Base-by-base conservation (phyloP, 2,113 vertebrate species). In the Glaucomys volans region DNA sequence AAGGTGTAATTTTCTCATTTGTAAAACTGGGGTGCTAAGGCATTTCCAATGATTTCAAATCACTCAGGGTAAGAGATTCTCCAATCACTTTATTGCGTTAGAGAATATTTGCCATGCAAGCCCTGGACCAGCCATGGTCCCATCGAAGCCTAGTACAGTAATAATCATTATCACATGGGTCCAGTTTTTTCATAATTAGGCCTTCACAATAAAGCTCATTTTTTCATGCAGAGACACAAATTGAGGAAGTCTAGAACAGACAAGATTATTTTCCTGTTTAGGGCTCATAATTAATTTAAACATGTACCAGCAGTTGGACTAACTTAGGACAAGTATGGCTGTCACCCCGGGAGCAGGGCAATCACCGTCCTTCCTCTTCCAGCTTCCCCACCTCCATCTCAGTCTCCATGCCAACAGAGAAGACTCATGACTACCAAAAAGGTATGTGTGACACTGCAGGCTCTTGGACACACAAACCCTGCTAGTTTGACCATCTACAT, bases 351-450 rank as follows among this genome's bases (percentile, higher is more conserved):
- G 28, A 81, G 67, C 9, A 50, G 40, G 74, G 67, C 50, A 80
- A 8, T 81, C 40, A 40, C 0, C 12, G 42, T 4, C 83, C 8
- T 59, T 90, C 87, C 52, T 77, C 81, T 92, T 5, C 72, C 50
- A 52, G 40, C 11, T 52, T 20, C 3, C 28, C 24, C 7, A 18
- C 17, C 67, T 82, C 62, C 79, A 86, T 54, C 50, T 80, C 64
- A 62, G 91, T 32, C 74, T 96, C 66, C 72, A n/a, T 54, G 76
- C 28, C 40, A 40, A 47, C n/a, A 57, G 62, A 79, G 13, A 42
- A 24, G 30, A 26, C 44, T 90, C 50, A 13, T 13, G 44, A 52
- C 79, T 69, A 81, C 59, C 50, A 37, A 2, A 69, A 75, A 83
- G 71, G 71, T 90, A 66, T 62, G 6, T 10, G 47, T 40, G 50